Evolutionary conservation across 2,888 invertebrate species (phyloP).

Genomic region (Ephialtes manifestator): DNA sequence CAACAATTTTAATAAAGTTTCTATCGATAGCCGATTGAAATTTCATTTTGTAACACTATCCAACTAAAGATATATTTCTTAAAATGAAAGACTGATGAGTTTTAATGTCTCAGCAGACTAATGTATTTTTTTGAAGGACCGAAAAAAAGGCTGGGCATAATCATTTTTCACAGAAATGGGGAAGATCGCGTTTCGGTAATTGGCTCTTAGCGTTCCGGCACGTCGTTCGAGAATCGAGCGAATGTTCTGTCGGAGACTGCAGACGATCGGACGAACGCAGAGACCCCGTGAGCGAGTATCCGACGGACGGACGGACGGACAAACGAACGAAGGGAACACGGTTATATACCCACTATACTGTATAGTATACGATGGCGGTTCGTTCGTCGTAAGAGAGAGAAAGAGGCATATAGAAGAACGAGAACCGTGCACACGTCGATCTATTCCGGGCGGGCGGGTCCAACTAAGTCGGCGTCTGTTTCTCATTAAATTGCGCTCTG

Average conservation of each 20-base stretch:
- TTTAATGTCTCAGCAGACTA: background rate
- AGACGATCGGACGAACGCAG: conserved; percentile 38
- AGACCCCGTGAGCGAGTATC: conserved; percentile 43
- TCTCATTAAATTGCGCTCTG: conserved; percentile 85
- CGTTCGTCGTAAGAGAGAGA: conserved; percentile 45
- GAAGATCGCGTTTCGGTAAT: conserved; percentile 67
- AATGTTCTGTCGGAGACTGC: conserved; percentile 24
- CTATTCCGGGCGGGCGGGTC: conserved; percentile 82
- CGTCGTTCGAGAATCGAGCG: conserved; percentile 42
- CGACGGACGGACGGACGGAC: conserved; percentile 57
- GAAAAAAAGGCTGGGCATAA: conserved; percentile 26
- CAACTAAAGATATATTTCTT: background rate
- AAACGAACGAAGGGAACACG: conserved; percentile 58
- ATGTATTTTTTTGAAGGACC: background rate
- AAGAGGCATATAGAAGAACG: conserved; percentile 31
- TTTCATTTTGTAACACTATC: background rate
- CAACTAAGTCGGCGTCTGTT: conserved; percentile 85
- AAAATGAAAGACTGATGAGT: background rate
- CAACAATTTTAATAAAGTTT: conserved; percentile 13
- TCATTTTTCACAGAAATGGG: conserved; percentile 62
- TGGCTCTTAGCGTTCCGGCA: conserved; percentile 66
- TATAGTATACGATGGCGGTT: conserved; percentile 43
- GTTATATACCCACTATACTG: conserved; percentile 41
- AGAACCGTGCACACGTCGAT: conserved; percentile 78
- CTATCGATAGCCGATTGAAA: conserved; percentile 21